Base-by-base conservation (phyloP, 2,797 vertebrate species). In the Selene dorsalis region DNA sequence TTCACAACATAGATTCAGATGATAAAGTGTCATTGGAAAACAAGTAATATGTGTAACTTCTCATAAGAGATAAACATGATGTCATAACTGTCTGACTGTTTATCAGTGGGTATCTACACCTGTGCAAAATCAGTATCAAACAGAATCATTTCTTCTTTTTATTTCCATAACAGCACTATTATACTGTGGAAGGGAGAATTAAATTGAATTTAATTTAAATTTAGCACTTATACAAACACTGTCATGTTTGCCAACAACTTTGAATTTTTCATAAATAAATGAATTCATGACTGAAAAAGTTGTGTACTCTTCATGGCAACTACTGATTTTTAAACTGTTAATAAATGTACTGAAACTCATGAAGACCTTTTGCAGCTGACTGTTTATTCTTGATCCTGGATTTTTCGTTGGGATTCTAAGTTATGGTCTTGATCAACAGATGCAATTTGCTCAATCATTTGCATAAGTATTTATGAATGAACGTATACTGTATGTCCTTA, bases 31-130 rank as follows among this genome's bases (percentile, higher is more conserved):
- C 32, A 62, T 5, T 69, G 69, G 39, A 58, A 85, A 79, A 69
- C 18, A 52, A 2, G 59, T 32, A 58, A 66, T 26, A 4, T 57
- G 24, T 65, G 38, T 59, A 18, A 69, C 45, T 43, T 52, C 26
- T 45, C 7, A 17, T 50, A 52, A 67, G 20, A 38, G 35, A 64
- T 35, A 60, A 48, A 41, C 14, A 43, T 11, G 9, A 67, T 61
- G 76, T 60, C 63, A 66, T 53, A 58, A 50, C 26, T 73, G 81
- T 63, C 50, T 75, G 17, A 66, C 79, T 60, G 41, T 70, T 76
- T 59, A 66, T 87, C 75, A 67, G 64, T 84, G 59, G 45, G 48
- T 62, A 73, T 69, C 17, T 71, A 45, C 4, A 60, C 48, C 52
- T 70, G 65, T 85, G 30, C 18, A 17, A 24, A 77, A 69, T 64